Evolutionary conservation across 2,888 invertebrate genomes (phyloP), one percentile per base, ranked within the genome.

Genomic region (Agrochola litura): DNA sequence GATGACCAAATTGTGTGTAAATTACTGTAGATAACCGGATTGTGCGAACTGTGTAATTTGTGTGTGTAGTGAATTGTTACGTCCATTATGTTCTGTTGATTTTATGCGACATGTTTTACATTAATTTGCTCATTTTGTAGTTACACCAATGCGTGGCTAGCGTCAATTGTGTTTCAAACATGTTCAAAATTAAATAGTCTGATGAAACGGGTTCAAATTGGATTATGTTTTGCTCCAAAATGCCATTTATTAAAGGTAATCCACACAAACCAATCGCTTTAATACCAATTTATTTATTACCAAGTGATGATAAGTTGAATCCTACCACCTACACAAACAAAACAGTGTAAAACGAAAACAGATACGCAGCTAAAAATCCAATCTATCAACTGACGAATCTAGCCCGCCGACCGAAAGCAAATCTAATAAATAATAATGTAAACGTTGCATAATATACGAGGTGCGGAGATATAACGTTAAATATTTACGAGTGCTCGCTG

Each of bases 391-490:
- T 58, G 58, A 85, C 73, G 85, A 82, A 64, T 74, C 85, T 77
- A 69, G 41, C 78, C 43, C 61, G 65, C 73, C 73, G 60, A 73
- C 64, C 14, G 54, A 71, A 56, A 83, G 65, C 68, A 75, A 78
- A 75, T 85, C 70, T 73, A 86, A 83, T 86, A 86, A 86, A 86
- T 86, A 86, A 79, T 79, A 86, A 86, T 86, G 85, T 82, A 76
- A 84, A 78, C 78, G 56, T 75, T 83, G 81, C 79, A 80, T 80
- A 81, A 87, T 87, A 69, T 77, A 87, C 75, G 83, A 83, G 81
- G 74, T 73, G 76, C 43, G 75, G 77, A 79, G 79, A 73, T 76
- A 65, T 79, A 75, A 70, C 64, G 74, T 63, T 86, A 84, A 84
- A 86, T 84, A 80, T 84, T 84, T 76, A 81, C 73, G 76, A 68